These are phyloP conservation scores for Drosophila burlai DNA, from an alignment of 1,140 invertebrate species.

Conservation along the genomic window DNA sequence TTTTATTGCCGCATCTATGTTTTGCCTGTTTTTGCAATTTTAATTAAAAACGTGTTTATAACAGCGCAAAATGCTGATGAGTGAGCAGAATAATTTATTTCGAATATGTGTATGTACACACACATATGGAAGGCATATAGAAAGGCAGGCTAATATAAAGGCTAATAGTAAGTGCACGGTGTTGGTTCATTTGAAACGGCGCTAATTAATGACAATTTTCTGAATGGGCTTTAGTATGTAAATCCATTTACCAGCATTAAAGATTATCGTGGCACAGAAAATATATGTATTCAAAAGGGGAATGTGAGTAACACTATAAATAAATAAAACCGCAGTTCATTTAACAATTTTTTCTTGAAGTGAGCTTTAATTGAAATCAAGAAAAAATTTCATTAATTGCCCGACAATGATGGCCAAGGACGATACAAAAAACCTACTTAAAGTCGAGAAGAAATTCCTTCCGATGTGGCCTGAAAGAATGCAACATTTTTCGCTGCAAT, in stretches of 20 bases:
- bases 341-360: not conserved
- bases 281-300: not conserved
- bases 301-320: not conserved
- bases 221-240: conserved; percentile 33
- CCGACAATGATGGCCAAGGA: not conserved
- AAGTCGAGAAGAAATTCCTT: conserved; percentile 23
- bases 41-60: conserved; percentile 84
- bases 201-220: conserved; percentile 64
- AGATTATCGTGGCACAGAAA: not conserved
- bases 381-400: conserved; percentile 48
- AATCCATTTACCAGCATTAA: conserved; percentile 30
- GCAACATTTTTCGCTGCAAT: conserved; percentile 53
- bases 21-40: conserved; percentile 80
- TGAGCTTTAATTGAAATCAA: conserved; percentile 6
- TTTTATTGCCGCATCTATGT: conserved; percentile 73
- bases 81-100: conserved; percentile 83
- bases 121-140: conserved; percentile 2
- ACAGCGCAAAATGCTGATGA: conserved; percentile 81
- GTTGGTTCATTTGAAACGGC: conserved; percentile 8
- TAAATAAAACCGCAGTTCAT: not conserved
- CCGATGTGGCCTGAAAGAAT: conserved; percentile 51
- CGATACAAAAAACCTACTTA: conserved; percentile 3
- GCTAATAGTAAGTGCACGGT: conserved; percentile 14
- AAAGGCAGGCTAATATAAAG: conserved; percentile 40
- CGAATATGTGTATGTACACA: conserved; percentile 38